A percentile compares a stretch with the other conserved stretches of the same genome.
These are phyloP conservation scores for Pocillopora verrucosa DNA, from an alignment of 64 coral and sea anemone species.

Conservation along the genomic window DNA sequence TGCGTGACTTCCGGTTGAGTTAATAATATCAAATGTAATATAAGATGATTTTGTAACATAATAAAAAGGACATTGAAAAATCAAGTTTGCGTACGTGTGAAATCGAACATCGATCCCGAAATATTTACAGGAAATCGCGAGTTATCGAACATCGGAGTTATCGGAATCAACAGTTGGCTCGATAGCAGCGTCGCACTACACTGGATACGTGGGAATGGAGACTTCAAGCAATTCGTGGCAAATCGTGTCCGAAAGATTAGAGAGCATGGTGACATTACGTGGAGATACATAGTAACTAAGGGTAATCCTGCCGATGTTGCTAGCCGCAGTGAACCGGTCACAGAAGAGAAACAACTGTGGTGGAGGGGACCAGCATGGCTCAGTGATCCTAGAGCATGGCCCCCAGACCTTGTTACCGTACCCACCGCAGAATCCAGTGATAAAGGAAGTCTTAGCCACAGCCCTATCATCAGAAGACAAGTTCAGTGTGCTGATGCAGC, in stretches of 20 bases:
- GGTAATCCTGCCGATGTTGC: constrained; percentile 57
- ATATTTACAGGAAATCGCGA: too few species aligned
- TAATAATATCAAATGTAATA: too few species aligned
- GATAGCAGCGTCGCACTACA: constrained; percentile 51
- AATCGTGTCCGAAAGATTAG: constrained; percentile 43
- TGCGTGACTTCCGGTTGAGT: too few species aligned
- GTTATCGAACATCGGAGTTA: too few species aligned
- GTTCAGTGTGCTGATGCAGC: constrained; percentile 20
- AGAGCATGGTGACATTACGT: constrained; percentile 3
- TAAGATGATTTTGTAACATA: too few species aligned
- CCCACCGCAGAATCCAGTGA: not conserved
- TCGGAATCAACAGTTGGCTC: too few species aligned
- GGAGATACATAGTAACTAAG: constrained; percentile 46
- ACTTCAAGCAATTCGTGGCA: constrained; percentile 53
- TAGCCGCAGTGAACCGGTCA: constrained; percentile 23
- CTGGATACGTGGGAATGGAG: constrained; percentile 44
- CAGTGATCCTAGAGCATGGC: constrained; percentile 9
- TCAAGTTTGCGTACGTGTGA: too few species aligned
- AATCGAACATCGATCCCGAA: too few species aligned
- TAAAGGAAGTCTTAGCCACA: constrained; percentile 23
- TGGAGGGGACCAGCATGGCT: constrained; percentile 2
- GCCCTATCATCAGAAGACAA: not conserved
- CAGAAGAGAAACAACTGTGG: not conserved
- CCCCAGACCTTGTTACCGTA: not conserved
- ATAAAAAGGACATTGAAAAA: too few species aligned